Base-by-base conservation (phyloP, 35 echinoderm and acorn worm genomes). In the Apostichopus parvimensis region DNA sequence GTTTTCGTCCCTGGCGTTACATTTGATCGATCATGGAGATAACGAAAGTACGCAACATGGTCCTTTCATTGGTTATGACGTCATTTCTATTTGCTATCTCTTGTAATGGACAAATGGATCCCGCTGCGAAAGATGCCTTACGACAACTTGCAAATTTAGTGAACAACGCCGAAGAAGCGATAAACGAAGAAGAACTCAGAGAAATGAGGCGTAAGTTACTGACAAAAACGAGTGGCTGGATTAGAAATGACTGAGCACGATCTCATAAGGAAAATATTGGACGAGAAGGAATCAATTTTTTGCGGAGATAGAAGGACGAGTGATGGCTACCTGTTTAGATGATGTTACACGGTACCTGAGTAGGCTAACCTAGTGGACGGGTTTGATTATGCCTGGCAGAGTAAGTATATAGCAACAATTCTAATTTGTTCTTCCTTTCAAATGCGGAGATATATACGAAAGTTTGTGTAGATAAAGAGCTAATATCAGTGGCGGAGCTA, bases 381-480 rank as follows among this genome's bases (percentile, higher is more conserved):
- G 14, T 53, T 53, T 4, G 78, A 53, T 80, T 80, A 80, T 54
- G 78, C 78, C 5, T 80, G 78, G 78, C 78, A 80, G 26, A 80
- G 78, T 80, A 80, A 80, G 78, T 80, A 25, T 25, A 25, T 25
- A 25, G 24, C 24, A 25, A 25, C 24, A 25, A 25, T 25, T 25
- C 24, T 25, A 25, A 25, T 25, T 25, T 25, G 24, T 25, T 25
- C 24, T 25, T 25, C 24, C 24, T 25, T 25, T 25, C 24, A 25
- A 25, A 25, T 25, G 24, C 24, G 24, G 24, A 25, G 24, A 25
- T 25, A 25, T 25, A 25, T 25, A 25, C 24, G 24, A 25, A 25
- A 25, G 24, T 25, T 25, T 25, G 24, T 25, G 0, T 25, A 25
- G 24, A 25, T 25, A 25, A 25, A 25, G 24, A 25, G 24, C 24